Conservation (phyloP, 1,140 invertebrate species). For the Acyrthosiphon pisum region DNA sequence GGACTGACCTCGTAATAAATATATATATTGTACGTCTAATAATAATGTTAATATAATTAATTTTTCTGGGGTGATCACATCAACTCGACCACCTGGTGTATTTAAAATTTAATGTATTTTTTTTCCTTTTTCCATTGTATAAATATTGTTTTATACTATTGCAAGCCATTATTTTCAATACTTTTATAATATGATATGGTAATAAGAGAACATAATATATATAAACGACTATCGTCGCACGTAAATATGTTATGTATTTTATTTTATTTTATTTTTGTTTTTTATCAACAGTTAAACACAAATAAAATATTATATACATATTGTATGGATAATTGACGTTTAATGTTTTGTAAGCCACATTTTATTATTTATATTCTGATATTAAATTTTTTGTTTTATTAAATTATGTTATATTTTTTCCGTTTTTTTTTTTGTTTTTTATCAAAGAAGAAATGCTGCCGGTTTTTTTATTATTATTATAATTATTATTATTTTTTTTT, state of each 20-base stretch:
- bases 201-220: not conserved
- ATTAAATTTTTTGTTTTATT: constrained; percentile 54
- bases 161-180: constrained; percentile 52
- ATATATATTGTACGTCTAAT: not conserved
- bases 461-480: constrained; percentile 31
- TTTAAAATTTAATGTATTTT: constrained; percentile 49
- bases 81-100: constrained; percentile 33
- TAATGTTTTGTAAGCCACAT: constrained; percentile 27
- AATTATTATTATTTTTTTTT: constrained; percentile 27
- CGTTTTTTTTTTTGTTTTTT: constrained; percentile 41
- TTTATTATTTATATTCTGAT: constrained; percentile 57
- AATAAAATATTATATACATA: not conserved
- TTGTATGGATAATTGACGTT: not conserved
- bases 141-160: constrained; percentile 41
- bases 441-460: constrained; percentile 33
- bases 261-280: not conserved
- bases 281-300: not conserved
- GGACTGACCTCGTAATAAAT: not conserved
- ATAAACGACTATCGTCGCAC: not conserved
- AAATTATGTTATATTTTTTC: constrained; percentile 44
- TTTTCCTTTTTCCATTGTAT: constrained; percentile 44
- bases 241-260: constrained; percentile 33
- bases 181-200: constrained; percentile 37
- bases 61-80: constrained; percentile 47
- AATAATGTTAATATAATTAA: constrained; percentile 30